These are phyloP conservation scores for Patella depressa DNA, from an alignment of 2,888 invertebrate species.

Conservation along the genomic window DNA sequence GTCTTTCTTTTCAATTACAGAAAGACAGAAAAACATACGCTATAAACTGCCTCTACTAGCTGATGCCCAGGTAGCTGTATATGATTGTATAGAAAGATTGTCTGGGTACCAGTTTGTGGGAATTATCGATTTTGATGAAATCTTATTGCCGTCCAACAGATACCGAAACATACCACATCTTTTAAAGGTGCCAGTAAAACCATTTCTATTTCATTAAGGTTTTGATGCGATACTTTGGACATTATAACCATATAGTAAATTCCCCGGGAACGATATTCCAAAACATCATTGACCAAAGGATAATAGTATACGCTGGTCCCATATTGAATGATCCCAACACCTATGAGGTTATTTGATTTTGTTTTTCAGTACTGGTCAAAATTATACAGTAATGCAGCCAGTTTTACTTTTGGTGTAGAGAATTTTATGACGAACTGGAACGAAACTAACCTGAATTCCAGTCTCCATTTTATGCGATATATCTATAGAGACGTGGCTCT, in stretches of 20 bases:
- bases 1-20: background rate
- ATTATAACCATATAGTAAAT: no score
- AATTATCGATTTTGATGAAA: background rate
- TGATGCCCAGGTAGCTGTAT: background rate
- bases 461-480: background rate
- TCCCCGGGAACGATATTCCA: no score
- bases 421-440: background rate
- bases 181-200: background rate
- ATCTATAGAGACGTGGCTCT: background rate
- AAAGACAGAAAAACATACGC: background rate
- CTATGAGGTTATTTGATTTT: no score
- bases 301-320: no score
- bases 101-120: background rate
- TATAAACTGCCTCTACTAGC: background rate
- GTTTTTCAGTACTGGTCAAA: no score
- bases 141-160: background rate
- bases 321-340: no score
- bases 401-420: background rate
- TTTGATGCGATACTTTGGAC: no score
- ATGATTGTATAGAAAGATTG: background rate
- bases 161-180: background rate
- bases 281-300: no score
- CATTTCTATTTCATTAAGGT: no score
- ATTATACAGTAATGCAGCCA: background rate
- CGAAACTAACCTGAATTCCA: background rate